Conservation (phyloP, 2,797 vertebrate species). For the Thunnus albacares region DNA sequence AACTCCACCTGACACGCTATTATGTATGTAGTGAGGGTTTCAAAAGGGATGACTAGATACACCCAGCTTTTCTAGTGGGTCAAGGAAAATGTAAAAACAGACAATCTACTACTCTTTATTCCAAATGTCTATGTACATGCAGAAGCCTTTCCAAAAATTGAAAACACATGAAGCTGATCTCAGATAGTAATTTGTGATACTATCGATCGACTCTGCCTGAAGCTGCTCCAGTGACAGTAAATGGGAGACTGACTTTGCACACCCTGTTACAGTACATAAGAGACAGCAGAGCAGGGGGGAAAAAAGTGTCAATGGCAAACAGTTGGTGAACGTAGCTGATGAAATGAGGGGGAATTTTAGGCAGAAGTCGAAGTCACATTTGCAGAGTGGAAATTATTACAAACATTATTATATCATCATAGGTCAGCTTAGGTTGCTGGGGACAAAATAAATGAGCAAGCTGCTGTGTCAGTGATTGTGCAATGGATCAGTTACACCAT, state of each 20-base stretch:
- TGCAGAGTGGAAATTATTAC: background rate
- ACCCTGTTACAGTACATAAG: constrained; percentile 36
- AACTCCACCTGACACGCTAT: background rate
- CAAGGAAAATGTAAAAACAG: background rate
- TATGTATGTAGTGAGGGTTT: background rate
- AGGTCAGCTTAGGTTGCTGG: background rate
- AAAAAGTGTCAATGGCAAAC: constrained; percentile 17
- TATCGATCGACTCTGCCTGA: constrained; percentile 8
- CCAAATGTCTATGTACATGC: background rate
- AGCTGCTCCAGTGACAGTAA: background rate
- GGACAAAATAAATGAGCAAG: background rate
- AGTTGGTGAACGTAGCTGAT: constrained; percentile 11
- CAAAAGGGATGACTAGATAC: background rate
- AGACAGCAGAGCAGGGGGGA: constrained; percentile 16
- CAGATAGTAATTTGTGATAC: constrained; percentile 14
- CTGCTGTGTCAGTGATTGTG: background rate
- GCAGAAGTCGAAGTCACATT: background rate
- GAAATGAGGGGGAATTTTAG: constrained; percentile 18
- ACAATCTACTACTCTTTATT: background rate
- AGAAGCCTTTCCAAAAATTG: background rate
- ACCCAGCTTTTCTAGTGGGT: background rate
- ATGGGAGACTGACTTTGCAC: background rate
- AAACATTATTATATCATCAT: background rate
- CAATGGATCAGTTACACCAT: background rate
- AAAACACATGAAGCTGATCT: background rate